Conservation (phyloP, 2,797 vertebrate genomes). For the Chelidonichthys spinosus region DNA sequence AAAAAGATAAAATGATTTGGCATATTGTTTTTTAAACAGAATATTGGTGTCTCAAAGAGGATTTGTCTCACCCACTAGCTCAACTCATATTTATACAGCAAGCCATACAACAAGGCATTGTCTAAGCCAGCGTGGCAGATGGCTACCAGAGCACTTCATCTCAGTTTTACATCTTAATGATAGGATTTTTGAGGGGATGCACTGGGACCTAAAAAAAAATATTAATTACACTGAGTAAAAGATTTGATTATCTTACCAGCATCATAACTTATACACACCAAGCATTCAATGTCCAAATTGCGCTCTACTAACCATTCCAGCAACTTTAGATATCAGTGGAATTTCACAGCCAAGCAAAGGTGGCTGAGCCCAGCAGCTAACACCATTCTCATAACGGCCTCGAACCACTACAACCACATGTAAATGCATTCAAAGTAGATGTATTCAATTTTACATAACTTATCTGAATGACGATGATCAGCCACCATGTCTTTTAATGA, state of each 20-base stretch:
- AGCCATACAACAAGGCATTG: conserved; percentile 52
- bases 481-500: conserved; percentile 48
- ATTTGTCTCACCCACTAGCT: conserved; percentile 52
- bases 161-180: conserved; percentile 47
- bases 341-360: conserved; percentile 52
- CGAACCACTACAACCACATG: conserved; percentile 38
- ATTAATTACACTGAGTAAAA: conserved; percentile 29
- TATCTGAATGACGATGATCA: conserved; percentile 53
- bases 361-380: conserved; percentile 32
- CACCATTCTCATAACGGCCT: conserved; percentile 57
- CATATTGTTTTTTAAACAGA: conserved; percentile 19
- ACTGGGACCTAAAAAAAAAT: conserved; percentile 20
- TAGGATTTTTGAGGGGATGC: conserved; percentile 15
- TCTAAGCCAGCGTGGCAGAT: conserved; percentile 61
- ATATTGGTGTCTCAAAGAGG: conserved; percentile 24
- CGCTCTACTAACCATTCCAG: conserved; percentile 44
- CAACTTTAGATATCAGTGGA: conserved; percentile 46
- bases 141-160: conserved; percentile 60
- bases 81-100: conserved; percentile 66
- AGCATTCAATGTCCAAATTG: conserved; percentile 38
- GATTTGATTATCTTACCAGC: conserved; percentile 53
- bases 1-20: not conserved
- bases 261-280: conserved; percentile 37
- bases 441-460: conserved; percentile 57
- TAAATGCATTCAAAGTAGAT: conserved; percentile 50